Conservation (phyloP, 2,888 invertebrate genomes). For the Dendrolimus pini region DNA sequence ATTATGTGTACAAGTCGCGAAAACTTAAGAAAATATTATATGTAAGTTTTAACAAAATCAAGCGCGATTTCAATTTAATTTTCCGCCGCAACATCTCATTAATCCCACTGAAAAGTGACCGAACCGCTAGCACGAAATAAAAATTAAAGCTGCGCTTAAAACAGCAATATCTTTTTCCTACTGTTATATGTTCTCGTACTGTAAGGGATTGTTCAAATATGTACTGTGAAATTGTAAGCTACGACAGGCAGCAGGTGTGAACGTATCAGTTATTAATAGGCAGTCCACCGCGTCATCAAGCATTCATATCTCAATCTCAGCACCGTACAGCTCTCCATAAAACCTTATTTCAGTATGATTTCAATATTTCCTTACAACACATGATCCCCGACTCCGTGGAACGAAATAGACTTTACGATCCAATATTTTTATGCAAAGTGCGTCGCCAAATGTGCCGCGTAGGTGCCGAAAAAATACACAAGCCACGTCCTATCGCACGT, state of each 20-base stretch:
- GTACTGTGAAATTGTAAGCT: too few relatives aligned
- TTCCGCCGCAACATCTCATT: too few relatives aligned
- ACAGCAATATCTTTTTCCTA: too few relatives aligned
- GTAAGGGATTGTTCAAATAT: too few relatives aligned
- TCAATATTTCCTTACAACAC: constrained; percentile 55
- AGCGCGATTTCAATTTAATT: too few relatives aligned
- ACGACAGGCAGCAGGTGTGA: constrained; percentile 29
- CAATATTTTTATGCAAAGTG: constrained; percentile 75
- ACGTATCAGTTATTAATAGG: constrained; percentile 34
- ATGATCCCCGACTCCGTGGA: constrained; percentile 58
- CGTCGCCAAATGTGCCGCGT: constrained; percentile 71
- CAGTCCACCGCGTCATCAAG: constrained; percentile 23
- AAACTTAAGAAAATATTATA: too few relatives aligned
- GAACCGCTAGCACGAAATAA: too few relatives aligned
- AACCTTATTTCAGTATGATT: constrained; percentile 53
- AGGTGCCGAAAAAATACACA: constrained; percentile 62
- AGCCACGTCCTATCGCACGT: constrained; percentile 66
- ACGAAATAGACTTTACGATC: constrained; percentile 64
- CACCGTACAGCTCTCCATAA: constrained; percentile 50
- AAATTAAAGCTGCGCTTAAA: too few relatives aligned
- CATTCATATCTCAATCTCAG: constrained; percentile 54
- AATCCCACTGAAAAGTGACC: too few relatives aligned
- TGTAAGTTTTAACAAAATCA: too few relatives aligned
- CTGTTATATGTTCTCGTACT: too few relatives aligned
- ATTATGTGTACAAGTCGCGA: too few relatives aligned